phyloP scores from a whole-genome alignment of 2,888 invertebrate genomes.

The Diarsia mendica region DNA sequence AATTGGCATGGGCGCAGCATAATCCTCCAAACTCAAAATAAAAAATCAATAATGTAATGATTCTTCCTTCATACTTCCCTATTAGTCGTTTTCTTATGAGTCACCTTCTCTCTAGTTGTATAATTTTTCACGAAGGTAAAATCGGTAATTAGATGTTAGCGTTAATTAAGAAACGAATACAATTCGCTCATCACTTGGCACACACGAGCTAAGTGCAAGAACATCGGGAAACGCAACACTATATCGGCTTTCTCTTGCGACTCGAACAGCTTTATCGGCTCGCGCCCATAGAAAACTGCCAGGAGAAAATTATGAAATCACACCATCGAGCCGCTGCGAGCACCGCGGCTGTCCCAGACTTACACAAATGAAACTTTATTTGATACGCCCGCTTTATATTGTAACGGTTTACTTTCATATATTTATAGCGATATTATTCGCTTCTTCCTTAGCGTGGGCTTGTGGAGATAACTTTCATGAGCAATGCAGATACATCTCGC shows the following conservation, averaged over 20 bases:
- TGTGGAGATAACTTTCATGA: conserved; percentile 62
- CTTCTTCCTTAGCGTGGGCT: conserved; percentile 64
- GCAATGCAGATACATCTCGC: conserved; percentile 55
- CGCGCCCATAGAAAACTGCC: conserved; percentile 82
- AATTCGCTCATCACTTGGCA: conserved; percentile 70
- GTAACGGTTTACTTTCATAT: conserved; percentile 66
- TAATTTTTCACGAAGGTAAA: not conserved
- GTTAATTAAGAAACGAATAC: conserved; percentile 9
- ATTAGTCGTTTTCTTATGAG: not conserved
- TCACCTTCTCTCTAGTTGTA: not conserved
- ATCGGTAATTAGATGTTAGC: not conserved
- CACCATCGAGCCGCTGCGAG: conserved; percentile 65
- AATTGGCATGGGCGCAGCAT: not conserved
- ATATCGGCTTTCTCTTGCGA: conserved; percentile 85
- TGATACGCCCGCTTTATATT: conserved; percentile 62
- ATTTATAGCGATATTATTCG: conserved; percentile 65
- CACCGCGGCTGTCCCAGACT: conserved; percentile 59
- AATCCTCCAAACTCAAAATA: not conserved
- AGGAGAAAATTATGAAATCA: conserved; percentile 86
- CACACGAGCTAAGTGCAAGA: conserved; percentile 74
- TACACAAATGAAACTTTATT: conserved; percentile 67
- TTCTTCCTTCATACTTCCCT: not conserved
- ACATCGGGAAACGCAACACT: conserved; percentile 84
- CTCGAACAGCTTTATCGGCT: conserved; percentile 79
- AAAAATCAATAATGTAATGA: no score